Evolutionary conservation across 2,888 invertebrate genomes (phyloP), one percentile per base, ranked within the genome.

Genomic region (Drosophila rellima): DNA sequence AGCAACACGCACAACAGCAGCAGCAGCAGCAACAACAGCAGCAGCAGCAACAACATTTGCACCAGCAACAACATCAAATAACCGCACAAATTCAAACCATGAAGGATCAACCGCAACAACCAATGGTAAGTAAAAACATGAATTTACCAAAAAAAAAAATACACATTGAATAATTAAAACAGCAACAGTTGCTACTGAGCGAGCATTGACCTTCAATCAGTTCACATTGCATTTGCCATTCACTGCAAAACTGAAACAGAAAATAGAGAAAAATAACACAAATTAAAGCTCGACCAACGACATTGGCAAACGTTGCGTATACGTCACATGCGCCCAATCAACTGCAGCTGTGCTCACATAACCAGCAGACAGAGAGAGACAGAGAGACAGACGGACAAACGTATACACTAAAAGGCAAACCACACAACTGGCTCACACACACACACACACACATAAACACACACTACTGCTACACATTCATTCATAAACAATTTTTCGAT

Each of bases 21-120:
- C 81, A 75, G 70, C 82, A 82, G 45, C 80, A 86, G 57, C 81
- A 90, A 23, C 90, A 90, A 42, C 84, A 86, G 31, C 87, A 84
- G 15, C 88, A 87, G 35, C 86, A 87, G 54, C 88, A 91, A 55
- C 92, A 92, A 61, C 91, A 90, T 78, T 90, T 91, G 60, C 90
- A 86, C 68, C 88, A 85, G 65, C 91, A 91, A 65, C 90, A 90
- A 69, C 92, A 92, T 88, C 92, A 92, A 87, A 90, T 92, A 76
- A 91, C 92, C 77, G 91, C 92, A 90, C 92, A 93, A 91, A 91
- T 92, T 69, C 92, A 92, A 90, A 91, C 92, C 82, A 93, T 93
- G 93, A 93, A 93, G 88, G 93, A 93, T 90, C 93, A 93, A 90
- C 92, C 92, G 67, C 93, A 93, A 78, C 93, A 93, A 82, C 92